Percentiles rank a stretch among this genome's conserved stretches.
These are phyloP conservation scores for Archocentrus centrarchus DNA, from an alignment of 2,113 vertebrate genomes.

Conservation along the genomic window DNA sequence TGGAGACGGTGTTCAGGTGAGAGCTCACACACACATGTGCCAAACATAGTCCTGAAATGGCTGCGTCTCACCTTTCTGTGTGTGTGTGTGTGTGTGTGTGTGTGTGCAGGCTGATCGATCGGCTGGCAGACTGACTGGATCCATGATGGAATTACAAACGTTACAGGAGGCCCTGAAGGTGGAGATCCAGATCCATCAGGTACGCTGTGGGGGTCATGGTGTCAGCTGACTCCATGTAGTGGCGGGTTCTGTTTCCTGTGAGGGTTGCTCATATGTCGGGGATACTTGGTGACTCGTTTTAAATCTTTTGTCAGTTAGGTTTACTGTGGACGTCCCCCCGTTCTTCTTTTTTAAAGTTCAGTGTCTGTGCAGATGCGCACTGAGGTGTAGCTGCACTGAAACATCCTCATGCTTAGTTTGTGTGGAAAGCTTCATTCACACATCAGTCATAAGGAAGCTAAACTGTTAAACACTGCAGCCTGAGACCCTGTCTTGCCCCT, in stretches of 20 bases:
- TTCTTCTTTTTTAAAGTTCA: background rate
- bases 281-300: background rate
- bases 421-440: no score
- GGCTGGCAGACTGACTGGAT: constrained; percentile 81
- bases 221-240: no score
- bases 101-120: constrained; percentile 79
- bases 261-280: no score
- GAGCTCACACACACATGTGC: background rate
- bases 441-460: no score
- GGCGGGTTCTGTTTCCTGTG: background rate
- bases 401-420: background rate
- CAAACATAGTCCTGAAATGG: background rate
- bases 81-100: constrained; percentile 6
- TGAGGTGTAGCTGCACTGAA: background rate
- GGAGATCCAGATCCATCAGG: constrained; percentile 99
- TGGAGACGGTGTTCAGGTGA: constrained; percentile 80
- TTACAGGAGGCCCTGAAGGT: constrained; percentile 99
- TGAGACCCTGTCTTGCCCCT: no score
- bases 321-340: background rate
- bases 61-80: background rate
- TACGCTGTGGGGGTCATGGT: background rate
- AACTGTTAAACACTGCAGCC: no score
- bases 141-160: constrained; percentile 98
- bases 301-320: background rate
- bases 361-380: background rate